Percentiles rank a stretch among this genome's conserved stretches.
Conservation (phyloP, 2,888 invertebrate genomes). For the Oscheius sp. region DNA sequence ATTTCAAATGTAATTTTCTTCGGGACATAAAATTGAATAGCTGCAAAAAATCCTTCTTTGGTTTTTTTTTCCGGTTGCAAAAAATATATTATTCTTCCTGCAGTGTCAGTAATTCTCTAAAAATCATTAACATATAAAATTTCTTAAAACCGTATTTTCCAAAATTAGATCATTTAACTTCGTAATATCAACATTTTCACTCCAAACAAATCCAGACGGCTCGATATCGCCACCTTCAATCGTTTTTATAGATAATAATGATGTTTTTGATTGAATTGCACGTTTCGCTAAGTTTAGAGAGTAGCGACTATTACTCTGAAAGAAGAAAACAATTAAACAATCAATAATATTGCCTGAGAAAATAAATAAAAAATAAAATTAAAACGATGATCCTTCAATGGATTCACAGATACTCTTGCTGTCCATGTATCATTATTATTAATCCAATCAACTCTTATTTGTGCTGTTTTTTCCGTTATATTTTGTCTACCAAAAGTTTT, state of each 20-base stretch:
- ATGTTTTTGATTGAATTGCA: too few species aligned
- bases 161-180: constrained; percentile 39
- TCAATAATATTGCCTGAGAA: constrained; percentile 18
- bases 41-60: constrained; percentile 43
- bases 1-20: constrained; percentile 39
- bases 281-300: neutral
- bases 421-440: constrained; percentile 37
- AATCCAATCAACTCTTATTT: constrained; percentile 46
- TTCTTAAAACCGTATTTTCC: constrained; percentile 44
- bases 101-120: constrained; percentile 22
- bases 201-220: constrained; percentile 33
- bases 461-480: constrained; percentile 35
- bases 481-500: constrained; percentile 87
- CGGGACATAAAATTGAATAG: constrained; percentile 50
- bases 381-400: constrained; percentile 33
- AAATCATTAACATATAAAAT: neutral
- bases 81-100: constrained; percentile 16
- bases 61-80: constrained; percentile 27
- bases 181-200: constrained; percentile 33
- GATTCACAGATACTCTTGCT: constrained; percentile 34
- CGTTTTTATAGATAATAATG: too few species aligned
- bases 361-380: constrained; percentile 49
- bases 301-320: constrained; percentile 11
- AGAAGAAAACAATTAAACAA: neutral
- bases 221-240: neutral